phyloP scores from a whole-genome alignment of 1,140 invertebrate genomes.

The Heliothis virescens region DNA sequence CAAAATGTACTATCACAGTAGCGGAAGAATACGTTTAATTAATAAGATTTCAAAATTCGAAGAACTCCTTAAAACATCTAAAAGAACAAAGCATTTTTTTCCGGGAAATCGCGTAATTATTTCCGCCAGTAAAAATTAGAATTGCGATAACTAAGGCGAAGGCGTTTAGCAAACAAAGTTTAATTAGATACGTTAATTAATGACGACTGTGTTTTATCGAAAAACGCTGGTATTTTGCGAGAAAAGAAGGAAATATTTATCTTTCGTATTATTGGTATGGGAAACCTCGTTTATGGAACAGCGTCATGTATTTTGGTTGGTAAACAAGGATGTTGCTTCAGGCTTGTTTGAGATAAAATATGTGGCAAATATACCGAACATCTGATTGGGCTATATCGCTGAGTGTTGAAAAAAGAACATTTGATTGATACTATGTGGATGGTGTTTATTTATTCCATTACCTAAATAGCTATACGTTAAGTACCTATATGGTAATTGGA shows the following conservation, averaged over 20 bases:
- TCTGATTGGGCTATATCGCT: no score
- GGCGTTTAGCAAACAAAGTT: background rate
- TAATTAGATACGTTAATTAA: slow-evolving; percentile 7
- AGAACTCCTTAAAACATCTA: background rate
- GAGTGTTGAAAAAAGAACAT: no score
- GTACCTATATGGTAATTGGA: no score
- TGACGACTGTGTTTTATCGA: background rate
- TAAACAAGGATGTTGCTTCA: slow-evolving; percentile 1
- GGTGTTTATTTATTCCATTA: no score
- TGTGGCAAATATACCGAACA: no score
- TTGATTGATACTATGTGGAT: no score
- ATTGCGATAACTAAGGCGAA: background rate
- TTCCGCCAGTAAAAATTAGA: background rate
- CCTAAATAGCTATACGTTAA: no score
- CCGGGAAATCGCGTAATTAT: background rate
- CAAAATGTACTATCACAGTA: no score
- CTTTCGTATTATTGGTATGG: background rate
- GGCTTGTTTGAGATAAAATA: background rate
- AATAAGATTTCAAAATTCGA: no score
- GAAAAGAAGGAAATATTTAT: background rate
- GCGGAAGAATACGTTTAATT: no score
- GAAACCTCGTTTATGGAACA: background rate
- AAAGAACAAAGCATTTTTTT: background rate
- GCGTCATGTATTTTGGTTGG: slow-evolving; percentile 6
- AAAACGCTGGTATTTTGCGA: background rate